Conservation (phyloP, 2,888 invertebrate genomes). For the Mesoligia furuncula region DNA sequence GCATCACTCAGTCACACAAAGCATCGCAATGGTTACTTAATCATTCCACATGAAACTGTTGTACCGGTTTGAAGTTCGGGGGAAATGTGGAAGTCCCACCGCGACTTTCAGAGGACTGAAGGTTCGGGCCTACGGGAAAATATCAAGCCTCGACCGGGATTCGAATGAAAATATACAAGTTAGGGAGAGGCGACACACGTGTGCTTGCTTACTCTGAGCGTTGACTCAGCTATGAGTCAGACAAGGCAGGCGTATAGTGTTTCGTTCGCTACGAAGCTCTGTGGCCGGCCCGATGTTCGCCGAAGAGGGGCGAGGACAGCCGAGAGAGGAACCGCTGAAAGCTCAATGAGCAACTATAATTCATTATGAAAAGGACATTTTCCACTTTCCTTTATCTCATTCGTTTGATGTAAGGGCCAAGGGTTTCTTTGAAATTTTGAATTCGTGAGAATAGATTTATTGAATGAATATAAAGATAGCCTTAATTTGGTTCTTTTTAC, state of each 20-base stretch:
- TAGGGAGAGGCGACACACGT: slow-evolving; percentile 60
- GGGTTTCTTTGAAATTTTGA: slow-evolving; percentile 56
- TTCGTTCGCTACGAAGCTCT: slow-evolving; percentile 52
- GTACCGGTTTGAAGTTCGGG: slow-evolving; percentile 66
- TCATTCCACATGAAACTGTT: slow-evolving; percentile 80
- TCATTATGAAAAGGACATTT: slow-evolving; percentile 83
- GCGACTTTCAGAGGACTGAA: slow-evolving; percentile 83
- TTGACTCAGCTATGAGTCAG: slow-evolving; percentile 80
- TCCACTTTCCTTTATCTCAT: slow-evolving; percentile 73
- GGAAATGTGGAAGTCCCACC: slow-evolving; percentile 68
- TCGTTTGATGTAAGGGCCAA: slow-evolving; percentile 62
- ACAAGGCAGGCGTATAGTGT: slow-evolving; percentile 71
- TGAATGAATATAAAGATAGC: slow-evolving; percentile 45
- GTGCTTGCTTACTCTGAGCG: slow-evolving; percentile 74
- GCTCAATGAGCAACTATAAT: slow-evolving; percentile 87
- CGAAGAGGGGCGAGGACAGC: slow-evolving; percentile 74
- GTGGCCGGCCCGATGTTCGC: slow-evolving; percentile 71
- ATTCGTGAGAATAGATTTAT: slow-evolving; percentile 57
- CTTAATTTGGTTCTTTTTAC: slow-evolving; percentile 10
- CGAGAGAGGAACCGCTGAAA: slow-evolving; percentile 79
- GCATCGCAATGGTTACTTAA: slow-evolving; percentile 82
- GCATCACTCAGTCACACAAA: slow-evolving; percentile 57
- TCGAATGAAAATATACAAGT: slow-evolving; percentile 78
- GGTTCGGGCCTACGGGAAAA: slow-evolving; percentile 87
- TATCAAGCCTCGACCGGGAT: slow-evolving; percentile 87